Evolutionary conservation across 2,888 invertebrate genomes (phyloP).

Genomic region (Polymixis flavicincta): DNA sequence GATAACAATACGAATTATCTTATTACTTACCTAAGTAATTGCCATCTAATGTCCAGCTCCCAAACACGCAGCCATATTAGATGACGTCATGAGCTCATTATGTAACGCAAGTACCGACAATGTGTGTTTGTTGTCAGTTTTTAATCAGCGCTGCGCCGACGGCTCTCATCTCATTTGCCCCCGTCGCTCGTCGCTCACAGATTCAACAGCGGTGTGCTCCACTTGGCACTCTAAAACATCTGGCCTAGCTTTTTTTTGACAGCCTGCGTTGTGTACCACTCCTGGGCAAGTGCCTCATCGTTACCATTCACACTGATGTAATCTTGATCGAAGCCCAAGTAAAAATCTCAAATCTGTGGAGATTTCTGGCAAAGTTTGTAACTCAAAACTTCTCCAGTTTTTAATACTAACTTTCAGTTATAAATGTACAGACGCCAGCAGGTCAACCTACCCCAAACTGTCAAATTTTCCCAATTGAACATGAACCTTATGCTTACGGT

Average conservation of each 20-base stretch:
- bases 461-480: too few relatives aligned
- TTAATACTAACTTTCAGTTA: neutral
- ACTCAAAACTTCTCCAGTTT: neutral
- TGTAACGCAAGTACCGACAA: conserved; percentile 25
- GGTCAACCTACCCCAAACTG: too few relatives aligned
- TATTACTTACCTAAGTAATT: neutral
- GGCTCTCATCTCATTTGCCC: conserved; percentile 67
- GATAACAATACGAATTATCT: neutral
- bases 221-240: conserved; percentile 13
- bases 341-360: neutral
- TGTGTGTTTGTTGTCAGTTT: conserved; percentile 55
- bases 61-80: neutral
- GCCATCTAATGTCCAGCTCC: neutral
- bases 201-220: conserved; percentile 40
- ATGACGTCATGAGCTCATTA: conserved; percentile 48
- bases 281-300: neutral
- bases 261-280: neutral
- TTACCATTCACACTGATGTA: neutral
- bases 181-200: conserved; percentile 44
- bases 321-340: neutral
- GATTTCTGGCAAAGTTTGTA: neutral
- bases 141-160: conserved; percentile 47
- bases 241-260: neutral
- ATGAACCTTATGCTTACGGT: too few relatives aligned
- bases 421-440: too few relatives aligned